phyloP scores from a whole-genome alignment of 2,888 invertebrate genomes.

The Eupithecia insigniata region DNA sequence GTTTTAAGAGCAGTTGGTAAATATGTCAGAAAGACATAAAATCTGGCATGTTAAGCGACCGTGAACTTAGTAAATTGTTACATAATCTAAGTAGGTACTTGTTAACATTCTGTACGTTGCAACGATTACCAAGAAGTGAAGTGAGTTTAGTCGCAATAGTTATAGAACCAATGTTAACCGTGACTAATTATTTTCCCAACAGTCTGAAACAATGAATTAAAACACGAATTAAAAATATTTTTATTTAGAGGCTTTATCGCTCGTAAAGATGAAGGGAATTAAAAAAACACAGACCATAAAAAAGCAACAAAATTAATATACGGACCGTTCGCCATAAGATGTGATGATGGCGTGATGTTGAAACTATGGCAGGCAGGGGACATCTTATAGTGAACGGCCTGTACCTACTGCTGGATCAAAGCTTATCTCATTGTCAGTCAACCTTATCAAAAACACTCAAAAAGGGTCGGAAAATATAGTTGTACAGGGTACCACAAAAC shows the following conservation, averaged over 20 bases:
- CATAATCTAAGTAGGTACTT: not conserved
- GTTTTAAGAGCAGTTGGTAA: not conserved
- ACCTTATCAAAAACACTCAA: not conserved
- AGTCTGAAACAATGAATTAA: not conserved
- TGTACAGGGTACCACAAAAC: not conserved
- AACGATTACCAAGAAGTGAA: constrained; percentile 1
- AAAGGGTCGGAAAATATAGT: not conserved
- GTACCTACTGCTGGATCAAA: not conserved
- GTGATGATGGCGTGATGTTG: no score
- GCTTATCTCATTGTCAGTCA: not conserved
- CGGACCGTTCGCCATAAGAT: no score
- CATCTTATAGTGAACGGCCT: no score
- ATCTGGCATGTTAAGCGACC: not conserved
- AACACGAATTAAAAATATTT: not conserved
- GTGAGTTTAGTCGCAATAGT: not conserved
- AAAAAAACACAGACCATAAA: not conserved
- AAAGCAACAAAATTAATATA: not conserved
- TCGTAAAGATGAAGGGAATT: not conserved
- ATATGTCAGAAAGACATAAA: not conserved
- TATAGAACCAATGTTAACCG: not conserved
- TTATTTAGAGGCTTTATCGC: not conserved
- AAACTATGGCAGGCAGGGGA: no score
- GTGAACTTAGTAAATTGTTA: not conserved
- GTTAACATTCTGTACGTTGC: not conserved
- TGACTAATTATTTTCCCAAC: constrained; percentile 4